These are phyloP conservation scores for Hemichromis elongatus DNA, from an alignment of 2,113 vertebrate genomes.

Conservation along the genomic window DNA sequence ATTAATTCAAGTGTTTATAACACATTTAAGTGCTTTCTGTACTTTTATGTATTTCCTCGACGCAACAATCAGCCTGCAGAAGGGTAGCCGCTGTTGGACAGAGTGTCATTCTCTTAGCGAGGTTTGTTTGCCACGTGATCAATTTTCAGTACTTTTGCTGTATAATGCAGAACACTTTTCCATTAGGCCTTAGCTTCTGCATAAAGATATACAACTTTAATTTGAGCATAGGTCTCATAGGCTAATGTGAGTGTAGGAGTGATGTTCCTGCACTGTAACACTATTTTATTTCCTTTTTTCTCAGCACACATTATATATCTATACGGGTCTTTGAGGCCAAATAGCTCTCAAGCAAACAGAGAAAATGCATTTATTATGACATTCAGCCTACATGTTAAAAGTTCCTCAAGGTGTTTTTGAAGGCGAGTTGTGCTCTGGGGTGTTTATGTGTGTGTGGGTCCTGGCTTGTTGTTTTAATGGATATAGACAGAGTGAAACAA, in stretches of 20 bases:
- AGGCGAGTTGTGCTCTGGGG: background rate
- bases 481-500: background rate
- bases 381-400: background rate
- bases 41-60: background rate
- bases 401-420: background rate
- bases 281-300: background rate
- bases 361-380: background rate
- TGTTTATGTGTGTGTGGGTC: background rate
- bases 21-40: background rate
- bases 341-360: background rate
- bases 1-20: background rate
- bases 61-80: background rate
- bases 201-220: slow-evolving; percentile 17
- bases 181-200: background rate
- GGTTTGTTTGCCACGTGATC: background rate
- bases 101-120: background rate
- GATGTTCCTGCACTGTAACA: background rate
- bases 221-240: slow-evolving; percentile 7
- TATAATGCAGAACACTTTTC: background rate
- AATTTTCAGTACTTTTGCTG: background rate
- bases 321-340: background rate
- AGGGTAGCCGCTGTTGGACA: background rate
- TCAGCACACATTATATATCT: background rate
- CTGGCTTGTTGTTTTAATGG: background rate
- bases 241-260: background rate